Percentiles rank a stretch among this genome's conserved stretches.
Evolutionary conservation across 2,797 vertebrate species (phyloP).

Genomic region (Tokudaia muenninki): DNA sequence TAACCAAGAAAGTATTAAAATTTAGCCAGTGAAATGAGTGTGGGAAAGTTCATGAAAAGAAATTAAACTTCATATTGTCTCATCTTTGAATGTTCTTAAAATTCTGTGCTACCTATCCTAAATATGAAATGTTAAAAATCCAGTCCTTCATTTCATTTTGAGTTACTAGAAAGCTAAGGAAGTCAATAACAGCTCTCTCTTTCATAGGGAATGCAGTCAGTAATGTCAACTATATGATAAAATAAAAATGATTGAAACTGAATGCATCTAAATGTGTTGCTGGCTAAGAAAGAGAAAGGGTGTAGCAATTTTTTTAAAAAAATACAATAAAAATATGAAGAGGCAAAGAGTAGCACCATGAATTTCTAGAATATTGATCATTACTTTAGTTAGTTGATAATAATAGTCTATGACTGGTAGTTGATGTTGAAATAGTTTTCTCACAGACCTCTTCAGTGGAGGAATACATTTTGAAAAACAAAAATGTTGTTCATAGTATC

Average conservation of each 20-base stretch:
- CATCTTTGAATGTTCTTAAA: background rate
- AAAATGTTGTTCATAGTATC: background rate
- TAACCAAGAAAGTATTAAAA: constrained; percentile 35
- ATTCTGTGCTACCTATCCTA: background rate
- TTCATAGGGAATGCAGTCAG: constrained; percentile 37
- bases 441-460: background rate
- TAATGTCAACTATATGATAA: constrained; percentile 32
- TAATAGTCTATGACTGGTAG: background rate
- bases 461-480: background rate
- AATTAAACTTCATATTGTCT: constrained; percentile 35
- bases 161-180: constrained; percentile 58
- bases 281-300: constrained; percentile 42
- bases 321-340: constrained; percentile 56
- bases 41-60: background rate
- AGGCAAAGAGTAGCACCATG: constrained; percentile 11
- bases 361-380: constrained; percentile 23
- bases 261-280: constrained; percentile 56
- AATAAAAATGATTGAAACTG: constrained; percentile 60
- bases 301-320: constrained; percentile 4
- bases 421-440: constrained; percentile 48
- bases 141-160: constrained; percentile 63
- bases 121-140: constrained; percentile 53
- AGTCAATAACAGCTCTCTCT: constrained; percentile 52
- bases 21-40: constrained; percentile 33
- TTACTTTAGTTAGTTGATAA: constrained; percentile 40